Base-by-base conservation (phyloP, 1,140 invertebrate genomes). In the Ctenoplectra terminalis region DNA sequence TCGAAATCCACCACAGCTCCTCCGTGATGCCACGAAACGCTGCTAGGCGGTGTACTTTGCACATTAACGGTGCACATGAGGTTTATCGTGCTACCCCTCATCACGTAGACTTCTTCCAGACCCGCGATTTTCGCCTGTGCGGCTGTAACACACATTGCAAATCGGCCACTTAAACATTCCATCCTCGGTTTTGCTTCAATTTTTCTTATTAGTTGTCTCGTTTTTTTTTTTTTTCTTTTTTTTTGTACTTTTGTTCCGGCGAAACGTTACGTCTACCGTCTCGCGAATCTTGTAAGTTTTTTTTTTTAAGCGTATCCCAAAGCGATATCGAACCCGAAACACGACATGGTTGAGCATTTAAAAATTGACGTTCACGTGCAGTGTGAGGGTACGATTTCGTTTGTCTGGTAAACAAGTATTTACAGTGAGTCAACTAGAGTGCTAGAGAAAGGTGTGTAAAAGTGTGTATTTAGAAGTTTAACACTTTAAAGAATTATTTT, bases 61-160 rank as follows among this genome's bases (percentile, higher is more conserved):
- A 97, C 96, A 92, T 98, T 98, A 78, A 98, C 97, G 50, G 97
- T 96, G 93, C 97, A 98, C 52, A 97, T 97, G 88, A 98, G 94
- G 82, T 97, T 97, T 94, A 98, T 98, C 72, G 97, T 98, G 93
- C 97, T 98, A 84, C 97, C 97, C 90, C 97, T 97, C 94, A 98
- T 98, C 87, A 98, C 97, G 92, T 97, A 97, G 60, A 98, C 96
- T 86, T 98, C 97, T 85, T 97, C 96, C n/a, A 97, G 96, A 61
- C 97, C 97, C 89, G 96, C 95, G 86, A 98, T 98, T 87, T 95
- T 96, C 37, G 97, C 97, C 91, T 97, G 96, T 43, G 97, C 97
- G 88, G 97, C 97, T 98, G 95, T 72, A 96, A 96, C 94, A 95
- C 93, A 89, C 84, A 89, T 89, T 84, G 86, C 78, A 89, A 87